These are phyloP conservation scores for Thecophora atra DNA, from an alignment of 2,888 invertebrate genomes.

Conservation along the genomic window DNA sequence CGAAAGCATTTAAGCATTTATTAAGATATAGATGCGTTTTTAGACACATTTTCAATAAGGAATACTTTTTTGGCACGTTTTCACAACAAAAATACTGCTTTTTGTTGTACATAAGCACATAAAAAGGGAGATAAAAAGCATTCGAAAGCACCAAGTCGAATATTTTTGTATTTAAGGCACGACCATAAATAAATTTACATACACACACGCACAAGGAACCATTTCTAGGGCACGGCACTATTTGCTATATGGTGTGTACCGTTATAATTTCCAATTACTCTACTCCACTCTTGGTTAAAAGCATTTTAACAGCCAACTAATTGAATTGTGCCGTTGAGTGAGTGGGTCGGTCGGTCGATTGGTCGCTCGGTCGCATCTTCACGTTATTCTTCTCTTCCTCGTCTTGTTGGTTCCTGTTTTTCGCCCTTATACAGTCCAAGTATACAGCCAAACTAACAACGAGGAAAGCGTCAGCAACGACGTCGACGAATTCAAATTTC, in stretches of 20 bases:
- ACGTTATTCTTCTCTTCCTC: slow-evolving; percentile 2
- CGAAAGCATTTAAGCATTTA: too few species aligned
- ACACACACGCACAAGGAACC: background rate
- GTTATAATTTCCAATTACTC: slow-evolving; percentile 35
- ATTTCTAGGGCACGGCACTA: too few species aligned
- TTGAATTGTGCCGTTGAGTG: slow-evolving; percentile 28
- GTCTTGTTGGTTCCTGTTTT: background rate
- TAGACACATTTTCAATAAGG: too few species aligned
- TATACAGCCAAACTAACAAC: slow-evolving; percentile 1
- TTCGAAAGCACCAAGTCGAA: too few species aligned
- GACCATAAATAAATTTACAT: slow-evolving; percentile 11
- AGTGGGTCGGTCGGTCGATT: background rate
- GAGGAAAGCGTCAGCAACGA: too few species aligned
- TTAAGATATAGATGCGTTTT: too few species aligned
- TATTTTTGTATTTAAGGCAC: background rate
- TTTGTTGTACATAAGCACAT: too few species aligned
- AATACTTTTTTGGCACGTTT: too few species aligned
- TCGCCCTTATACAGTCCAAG: background rate
- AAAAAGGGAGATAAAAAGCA: too few species aligned
- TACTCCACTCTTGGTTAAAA: slow-evolving; percentile 31
- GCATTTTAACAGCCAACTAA: slow-evolving; percentile 37
- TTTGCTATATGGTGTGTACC: slow-evolving; percentile 28
- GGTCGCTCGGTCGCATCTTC: too few species aligned
- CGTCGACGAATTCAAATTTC: too few species aligned
- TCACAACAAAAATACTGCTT: too few species aligned